Conservation (phyloP, 37 sponge, comb jelly and placozoan species). For the Cladorhizidae sp. region DNA sequence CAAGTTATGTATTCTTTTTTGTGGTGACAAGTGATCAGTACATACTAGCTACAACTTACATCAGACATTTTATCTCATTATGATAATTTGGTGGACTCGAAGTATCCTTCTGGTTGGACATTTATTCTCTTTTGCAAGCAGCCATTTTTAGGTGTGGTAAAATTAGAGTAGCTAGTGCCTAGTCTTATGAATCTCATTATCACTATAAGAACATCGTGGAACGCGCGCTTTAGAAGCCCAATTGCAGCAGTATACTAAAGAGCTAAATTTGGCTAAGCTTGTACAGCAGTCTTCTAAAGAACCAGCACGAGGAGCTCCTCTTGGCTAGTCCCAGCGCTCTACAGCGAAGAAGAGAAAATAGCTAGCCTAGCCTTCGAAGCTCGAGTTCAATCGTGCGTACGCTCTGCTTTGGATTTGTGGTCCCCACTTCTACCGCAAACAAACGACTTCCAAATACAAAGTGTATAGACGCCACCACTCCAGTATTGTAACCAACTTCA, state of each 20-base stretch:
- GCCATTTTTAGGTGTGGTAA: conserved; percentile 4
- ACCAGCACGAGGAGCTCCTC: too few species aligned
- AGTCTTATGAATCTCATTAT: conserved; percentile 11
- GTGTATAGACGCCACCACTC: too few species aligned
- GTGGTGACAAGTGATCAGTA: too few species aligned
- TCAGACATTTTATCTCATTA: conserved; percentile 30
- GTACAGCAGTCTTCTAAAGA: too few species aligned
- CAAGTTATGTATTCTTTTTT: too few species aligned
- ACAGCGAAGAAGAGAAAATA: too few species aligned
- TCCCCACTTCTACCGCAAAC: conserved; percentile 23
- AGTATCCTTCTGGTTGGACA: background rate
- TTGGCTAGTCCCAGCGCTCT: too few species aligned
- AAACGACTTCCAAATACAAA: background rate
- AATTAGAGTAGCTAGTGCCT: too few species aligned
- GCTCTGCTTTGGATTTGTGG: conserved; percentile 1
- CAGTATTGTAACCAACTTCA: too few species aligned
- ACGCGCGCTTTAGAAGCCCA: conserved; percentile 10
- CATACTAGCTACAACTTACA: conserved; percentile 26
- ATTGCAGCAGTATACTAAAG: background rate
- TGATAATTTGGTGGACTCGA: background rate
- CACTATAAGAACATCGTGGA: conserved; percentile 4
- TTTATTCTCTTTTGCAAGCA: background rate
- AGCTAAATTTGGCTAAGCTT: too few species aligned
- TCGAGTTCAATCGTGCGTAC: background rate
- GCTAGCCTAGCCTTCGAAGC: background rate